A percentile compares a stretch with the other conserved stretches of the same genome.
Conservation (phyloP, 1,140 invertebrate species). For the Drosophila miranda region DNA sequence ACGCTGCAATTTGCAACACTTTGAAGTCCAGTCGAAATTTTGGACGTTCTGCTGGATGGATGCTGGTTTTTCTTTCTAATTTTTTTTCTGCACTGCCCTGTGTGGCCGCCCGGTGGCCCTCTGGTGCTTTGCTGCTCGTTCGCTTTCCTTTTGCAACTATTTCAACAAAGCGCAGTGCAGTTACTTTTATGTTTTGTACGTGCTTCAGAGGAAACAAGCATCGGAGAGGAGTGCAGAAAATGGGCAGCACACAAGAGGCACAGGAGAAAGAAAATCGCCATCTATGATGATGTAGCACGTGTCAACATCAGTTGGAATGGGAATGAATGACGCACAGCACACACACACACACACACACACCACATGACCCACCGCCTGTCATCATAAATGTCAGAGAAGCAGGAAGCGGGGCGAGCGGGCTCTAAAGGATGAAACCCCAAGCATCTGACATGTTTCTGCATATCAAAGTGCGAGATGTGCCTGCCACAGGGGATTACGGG, state of each 20-base stretch:
- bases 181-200: conserved; percentile 80
- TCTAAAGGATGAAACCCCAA: conserved; percentile 33
- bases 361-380: conserved; percentile 65
- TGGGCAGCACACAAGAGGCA: neutral
- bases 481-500: conserved; percentile 2
- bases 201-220: conserved; percentile 56
- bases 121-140: conserved; percentile 61
- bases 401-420: conserved; percentile 1
- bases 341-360: conserved; percentile 15
- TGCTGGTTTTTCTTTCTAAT: conserved; percentile 20
- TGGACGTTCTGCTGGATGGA: conserved; percentile 54
- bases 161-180: conserved; percentile 79
- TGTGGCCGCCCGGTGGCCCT: conserved; percentile 40
- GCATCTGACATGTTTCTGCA: conserved; percentile 43
- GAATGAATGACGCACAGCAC: conserved; percentile 25
- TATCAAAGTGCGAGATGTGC: conserved; percentile 34
- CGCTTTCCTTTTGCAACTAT: conserved; percentile 71
- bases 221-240: conserved; percentile 22
- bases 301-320: conserved; percentile 69
- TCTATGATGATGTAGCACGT: conserved; percentile 79
- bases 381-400: conserved; percentile 70
- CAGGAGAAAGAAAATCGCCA: conserved; percentile 44
- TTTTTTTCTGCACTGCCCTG: conserved; percentile 30
- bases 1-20: conserved; percentile 75
- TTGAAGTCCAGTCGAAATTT: conserved; percentile 76